phyloP scores from a whole-genome alignment of 2,113 vertebrate species.

The Sus scrofa region T2T-Sscrofa CM000821.6:56283001-56283500 shows the following conservation, averaged over 20 bases:
- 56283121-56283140: too few relatives aligned
- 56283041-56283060: neutral
- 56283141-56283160: too few relatives aligned
- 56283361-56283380: neutral
- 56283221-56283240: too few relatives aligned
- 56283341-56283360: neutral
- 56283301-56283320: constrained; percentile 36
- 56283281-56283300: constrained; percentile 17
- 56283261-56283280: neutral
- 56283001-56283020: constrained; percentile 3
- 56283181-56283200: too few relatives aligned
- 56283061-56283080: neutral
- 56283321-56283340: neutral
- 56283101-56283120: too few relatives aligned
- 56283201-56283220: too few relatives aligned
- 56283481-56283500: neutral
- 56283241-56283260: too few relatives aligned
- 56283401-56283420: neutral
- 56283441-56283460: neutral
- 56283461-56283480: neutral
- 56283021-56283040: neutral
- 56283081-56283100: neutral
- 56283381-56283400: neutral
- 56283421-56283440: neutral
- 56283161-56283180: too few relatives aligned